Base-by-base conservation (phyloP, 2,888 invertebrate genomes). In the Autographa pulchrina region DNA sequence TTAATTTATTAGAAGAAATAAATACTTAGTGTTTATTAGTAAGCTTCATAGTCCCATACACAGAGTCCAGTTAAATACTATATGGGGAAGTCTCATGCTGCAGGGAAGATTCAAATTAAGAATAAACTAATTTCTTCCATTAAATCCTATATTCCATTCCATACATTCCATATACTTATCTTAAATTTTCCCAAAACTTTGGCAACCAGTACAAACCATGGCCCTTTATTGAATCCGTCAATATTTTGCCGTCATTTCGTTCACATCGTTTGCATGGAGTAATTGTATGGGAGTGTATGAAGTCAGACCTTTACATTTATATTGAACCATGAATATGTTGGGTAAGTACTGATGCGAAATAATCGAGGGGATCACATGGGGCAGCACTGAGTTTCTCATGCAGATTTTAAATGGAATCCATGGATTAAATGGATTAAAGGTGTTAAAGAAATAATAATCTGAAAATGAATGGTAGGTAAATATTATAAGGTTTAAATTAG, bases 271-370 rank as follows among this genome's bases (percentile, higher is more conserved):
- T 74, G 72, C 67, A 75, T 75, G 74, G 74, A 60, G 75, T 85
- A 80, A 84, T 86, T 82, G 77, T 85, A 75, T 82, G 82, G 77
- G 77, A 72, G 81, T 81, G 77, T 65, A 77, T 82, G 78, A 80
- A 80, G 81, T 79, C 82, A 65, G 18, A 62, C 58, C 73, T 61
- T 85, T 81, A 85, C 86, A 88, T 88, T 86, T 86, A 83, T 88
- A 89, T 89, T 77, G 72, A 61, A 25, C 67, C 54, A 84, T 87
- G 85, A 88, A 84, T 83, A 83, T 64, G 69, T 81, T 81, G 74
- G 70, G 74, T 62, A 75, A 54, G 62, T 58, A 80, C 48, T 78
- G 70, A 63, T 0, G 54, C 58, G 68, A 68, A 72, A 79, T 78
- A 82, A 74, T 69, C 62, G 62, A 61, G 59, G 54, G 54, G 54